Evolutionary conservation across 2,797 vertebrate species (phyloP), one percentile per base, ranked within the genome.

Genomic region (Kryptopterus vitreolus): DNA sequence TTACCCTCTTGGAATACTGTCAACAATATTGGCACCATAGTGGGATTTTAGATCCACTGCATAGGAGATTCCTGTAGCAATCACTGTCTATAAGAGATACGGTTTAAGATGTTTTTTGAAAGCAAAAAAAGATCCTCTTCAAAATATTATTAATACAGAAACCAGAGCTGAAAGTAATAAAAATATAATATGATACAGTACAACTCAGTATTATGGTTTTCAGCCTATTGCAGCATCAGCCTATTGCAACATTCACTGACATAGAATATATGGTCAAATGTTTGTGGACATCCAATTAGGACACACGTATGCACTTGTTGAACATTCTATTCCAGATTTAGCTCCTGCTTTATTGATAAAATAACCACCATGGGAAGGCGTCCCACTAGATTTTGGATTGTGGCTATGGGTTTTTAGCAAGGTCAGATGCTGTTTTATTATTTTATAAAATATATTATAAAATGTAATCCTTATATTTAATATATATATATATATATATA

Each of bases 31-130:
- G 85, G 92, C 93, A 85, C 94, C 93, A 79, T 92, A 95, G 29
- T 89, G 93, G 77, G 92, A 90, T 87, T 95, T 92, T 62, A 96
- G 87, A 86, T 95, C 87, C 0, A 89, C 92, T 84, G 88, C 94
- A 87, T 95, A 95, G 72, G 95, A 96, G 91, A 96, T 89, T 76
- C 91, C 95, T 87, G 93, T 91, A 66, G 95, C 95, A 86, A 95
- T 78, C 89, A 95, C 91, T 74, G 95, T 95, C 95, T 96, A 88
- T 80, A 83, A 79, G 33, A 73, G 59, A 79, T 18, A 71, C 57
- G 53, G 38, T 50, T 26, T 61, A 33, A 70, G 24, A 58, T 29
- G 31, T 48, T 78, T 22, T 43, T 29, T 38, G 0, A 66, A 68
- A 24, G 65, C 65, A 50, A 69, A 48, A 50, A 43, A 12, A n/a